A percentile compares a stretch with the other conserved stretches of the same genome.
Evolutionary conservation across 2,113 vertebrate species (phyloP).

Genomic region (Psilopsiagon aurifrons): DNA sequence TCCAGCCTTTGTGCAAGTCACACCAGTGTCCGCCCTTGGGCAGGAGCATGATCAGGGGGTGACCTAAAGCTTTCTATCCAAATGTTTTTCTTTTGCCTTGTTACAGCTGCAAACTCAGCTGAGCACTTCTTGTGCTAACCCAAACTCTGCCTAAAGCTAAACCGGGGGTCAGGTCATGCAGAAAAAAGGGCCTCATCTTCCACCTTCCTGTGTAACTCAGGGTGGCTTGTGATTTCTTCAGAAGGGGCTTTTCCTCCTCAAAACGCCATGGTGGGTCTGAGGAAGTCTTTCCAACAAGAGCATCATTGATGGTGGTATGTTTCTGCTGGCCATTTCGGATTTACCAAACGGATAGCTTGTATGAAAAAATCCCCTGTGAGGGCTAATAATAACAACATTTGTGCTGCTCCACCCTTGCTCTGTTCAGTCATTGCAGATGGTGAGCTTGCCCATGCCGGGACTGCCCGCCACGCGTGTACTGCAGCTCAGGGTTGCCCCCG

Average conservation of each 20-base stretch:
- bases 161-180: background rate
- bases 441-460: fast-evolving
- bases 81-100: background rate
- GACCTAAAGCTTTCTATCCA: background rate
- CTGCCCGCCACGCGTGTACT: background rate
- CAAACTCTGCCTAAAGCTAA: background rate
- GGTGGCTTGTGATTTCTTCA: background rate
- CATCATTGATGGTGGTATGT: background rate
- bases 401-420: background rate
- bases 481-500: background rate
- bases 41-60: background rate
- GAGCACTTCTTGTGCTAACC: background rate
- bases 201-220: background rate
- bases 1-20: background rate
- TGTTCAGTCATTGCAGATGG: background rate
- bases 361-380: background rate
- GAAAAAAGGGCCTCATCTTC: background rate
- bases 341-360: background rate
- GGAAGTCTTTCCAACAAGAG: background rate
- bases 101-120: background rate
- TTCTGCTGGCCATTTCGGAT: background rate
- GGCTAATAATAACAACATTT: slow-evolving; percentile 38
- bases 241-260: background rate
- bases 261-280: background rate
- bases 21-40: background rate